phyloP scores from a whole-genome alignment of 2,113 vertebrate species.

The Mixornis gularis region DNA sequence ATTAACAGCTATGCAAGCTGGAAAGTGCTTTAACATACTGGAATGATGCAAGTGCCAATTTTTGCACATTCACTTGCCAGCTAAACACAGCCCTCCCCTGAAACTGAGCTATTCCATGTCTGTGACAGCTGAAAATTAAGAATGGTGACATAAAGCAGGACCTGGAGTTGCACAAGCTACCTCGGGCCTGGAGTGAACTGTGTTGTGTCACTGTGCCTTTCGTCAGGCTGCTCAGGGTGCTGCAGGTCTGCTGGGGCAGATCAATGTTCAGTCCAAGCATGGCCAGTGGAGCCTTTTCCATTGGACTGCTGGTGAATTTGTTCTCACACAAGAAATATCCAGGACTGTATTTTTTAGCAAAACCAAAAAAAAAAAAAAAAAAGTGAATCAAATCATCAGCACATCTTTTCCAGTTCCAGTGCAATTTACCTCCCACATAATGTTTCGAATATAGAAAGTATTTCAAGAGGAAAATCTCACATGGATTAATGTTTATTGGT shows the following conservation, averaged over 20 bases:
- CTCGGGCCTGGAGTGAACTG: background rate
- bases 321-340: background rate
- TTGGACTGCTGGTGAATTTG: background rate
- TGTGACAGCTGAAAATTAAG: background rate
- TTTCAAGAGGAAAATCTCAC: constrained; percentile 61
- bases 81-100: background rate
- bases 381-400: constrained; percentile 12
- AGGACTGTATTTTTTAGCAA: background rate
- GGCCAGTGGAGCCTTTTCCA: background rate
- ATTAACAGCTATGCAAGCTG: background rate
- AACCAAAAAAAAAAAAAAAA: constrained; percentile 15
- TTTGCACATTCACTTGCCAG: background rate
- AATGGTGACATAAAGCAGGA: background rate
- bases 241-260: background rate
- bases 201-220: background rate
- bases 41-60: background rate
- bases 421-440: constrained; percentile 60
- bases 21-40: background rate
- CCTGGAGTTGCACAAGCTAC: background rate
- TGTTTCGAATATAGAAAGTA: constrained; percentile 59
- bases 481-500: constrained; percentile 62
- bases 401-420: constrained; percentile 47
- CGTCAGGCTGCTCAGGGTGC: background rate
- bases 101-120: background rate
- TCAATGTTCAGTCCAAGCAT: background rate